Conservation (phyloP, 2,113 vertebrate genomes). For the Girardinichthys multiradiatus region DNA sequence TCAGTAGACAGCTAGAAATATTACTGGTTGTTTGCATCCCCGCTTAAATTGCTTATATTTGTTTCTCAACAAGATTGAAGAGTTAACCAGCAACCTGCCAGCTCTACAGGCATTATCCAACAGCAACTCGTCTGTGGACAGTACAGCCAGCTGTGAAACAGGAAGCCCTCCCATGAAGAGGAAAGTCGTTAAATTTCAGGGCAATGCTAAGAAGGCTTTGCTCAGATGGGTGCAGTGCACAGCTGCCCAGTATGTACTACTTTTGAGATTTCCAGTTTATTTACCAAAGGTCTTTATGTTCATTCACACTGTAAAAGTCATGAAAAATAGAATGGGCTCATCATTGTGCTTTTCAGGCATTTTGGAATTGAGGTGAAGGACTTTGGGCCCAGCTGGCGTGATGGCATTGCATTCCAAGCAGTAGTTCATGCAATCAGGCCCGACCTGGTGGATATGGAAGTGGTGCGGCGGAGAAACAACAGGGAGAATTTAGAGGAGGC, state of each 20-base stretch:
- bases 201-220: constrained; percentile 92
- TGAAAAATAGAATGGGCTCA: not conserved
- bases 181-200: constrained; percentile 89
- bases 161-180: constrained; percentile 94
- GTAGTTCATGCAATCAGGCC: constrained; percentile 93
- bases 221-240: constrained; percentile 94
- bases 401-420: constrained; percentile 91
- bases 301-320: not conserved
- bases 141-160: constrained; percentile 85
- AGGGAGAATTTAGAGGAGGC: constrained; percentile 93
- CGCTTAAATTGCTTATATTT: too few relatives aligned
- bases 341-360: constrained; percentile 74
- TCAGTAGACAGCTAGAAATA: not conserved
- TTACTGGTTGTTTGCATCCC: not conserved
- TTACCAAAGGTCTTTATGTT: not conserved
- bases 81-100: constrained; percentile 94
- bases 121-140: constrained; percentile 93
- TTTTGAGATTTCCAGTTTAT: too few relatives aligned
- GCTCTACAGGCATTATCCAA: constrained; percentile 88
- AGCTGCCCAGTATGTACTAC: constrained; percentile 85
- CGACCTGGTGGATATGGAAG: constrained; percentile 93
- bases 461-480: constrained; percentile 84
- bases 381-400: constrained; percentile 95
- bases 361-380: constrained; percentile 93
- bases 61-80: constrained; percentile 87